These are phyloP conservation scores for Taenaris catops DNA, from an alignment of 2,888 invertebrate species.

Conservation along the genomic window DNA sequence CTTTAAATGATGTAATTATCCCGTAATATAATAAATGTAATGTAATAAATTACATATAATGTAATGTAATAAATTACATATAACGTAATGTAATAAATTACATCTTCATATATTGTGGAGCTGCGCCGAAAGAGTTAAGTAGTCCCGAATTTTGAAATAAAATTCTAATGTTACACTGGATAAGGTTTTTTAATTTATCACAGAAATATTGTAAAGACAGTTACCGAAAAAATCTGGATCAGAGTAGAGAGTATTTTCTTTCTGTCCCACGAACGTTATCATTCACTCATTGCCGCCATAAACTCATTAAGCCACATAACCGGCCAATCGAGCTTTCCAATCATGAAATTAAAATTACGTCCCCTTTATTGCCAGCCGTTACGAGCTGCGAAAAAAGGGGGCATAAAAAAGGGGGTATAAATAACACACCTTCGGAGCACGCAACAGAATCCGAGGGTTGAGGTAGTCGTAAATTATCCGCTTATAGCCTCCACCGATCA, in stretches of 20 bases:
- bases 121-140: too few species aligned
- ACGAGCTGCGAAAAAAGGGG: conserved; percentile 80
- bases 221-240: conserved; percentile 16
- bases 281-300: conserved; percentile 59
- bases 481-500: conserved; percentile 66
- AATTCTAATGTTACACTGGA: too few species aligned
- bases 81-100: too few species aligned
- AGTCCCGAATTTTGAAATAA: too few species aligned
- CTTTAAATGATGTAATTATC: too few species aligned
- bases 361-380: conserved; percentile 73
- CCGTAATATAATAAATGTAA: too few species aligned
- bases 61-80: too few species aligned
- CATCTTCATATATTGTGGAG: too few species aligned
- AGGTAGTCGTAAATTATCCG: conserved; percentile 66
- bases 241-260: conserved; percentile 12
- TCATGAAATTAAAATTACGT: conserved; percentile 79
- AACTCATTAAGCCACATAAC: conserved; percentile 77
- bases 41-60: too few species aligned
- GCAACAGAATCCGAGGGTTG: conserved; percentile 54
- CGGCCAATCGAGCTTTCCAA: conserved; percentile 77
- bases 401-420: conserved; percentile 76
- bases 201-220: too few species aligned
- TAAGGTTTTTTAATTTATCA: too few species aligned
- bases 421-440: conserved; percentile 76
- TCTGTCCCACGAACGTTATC: conserved; percentile 58